Percentiles rank a stretch among this genome's conserved stretches.
Evolutionary conservation across 1,140 invertebrate species (phyloP).

Genomic region (Caenorhabditis inopinata): DNA sequence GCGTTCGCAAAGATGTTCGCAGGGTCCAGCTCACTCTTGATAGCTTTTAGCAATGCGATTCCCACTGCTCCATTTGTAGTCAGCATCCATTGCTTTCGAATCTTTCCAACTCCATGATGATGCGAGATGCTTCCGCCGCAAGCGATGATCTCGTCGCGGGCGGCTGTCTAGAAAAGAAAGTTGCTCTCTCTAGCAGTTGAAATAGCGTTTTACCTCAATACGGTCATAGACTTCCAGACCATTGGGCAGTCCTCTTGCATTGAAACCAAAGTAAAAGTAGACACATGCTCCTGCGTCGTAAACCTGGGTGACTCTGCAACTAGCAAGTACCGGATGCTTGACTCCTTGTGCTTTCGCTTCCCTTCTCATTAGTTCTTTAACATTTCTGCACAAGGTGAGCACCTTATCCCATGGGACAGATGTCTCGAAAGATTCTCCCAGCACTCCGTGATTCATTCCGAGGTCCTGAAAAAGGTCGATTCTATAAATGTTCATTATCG

Average conservation of each 20-base stretch:
- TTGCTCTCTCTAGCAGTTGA: too few relatives aligned
- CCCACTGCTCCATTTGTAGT: slow-evolving; percentile 80
- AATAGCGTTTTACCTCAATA: slow-evolving; percentile 70
- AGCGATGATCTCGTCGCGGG: slow-evolving; percentile 86
- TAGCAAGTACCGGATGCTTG: slow-evolving; percentile 68
- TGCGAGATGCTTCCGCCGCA: slow-evolving; percentile 89
- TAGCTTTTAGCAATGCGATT: slow-evolving; percentile 75
- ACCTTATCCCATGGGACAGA: slow-evolving; percentile 87
- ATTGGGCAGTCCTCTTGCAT: slow-evolving; percentile 73
- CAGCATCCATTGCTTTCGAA: slow-evolving; percentile 78
- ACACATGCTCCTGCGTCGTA: slow-evolving; percentile 95
- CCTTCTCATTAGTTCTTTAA: slow-evolving; percentile 77
- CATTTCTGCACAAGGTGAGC: slow-evolving; percentile 72
- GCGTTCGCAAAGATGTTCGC: slow-evolving; percentile 86
- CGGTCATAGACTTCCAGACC: slow-evolving; percentile 81
- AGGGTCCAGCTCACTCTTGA: slow-evolving; percentile 85
- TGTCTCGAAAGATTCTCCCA: slow-evolving; percentile 96
- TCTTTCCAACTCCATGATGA: slow-evolving; percentile 81
- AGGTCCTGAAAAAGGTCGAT: slow-evolving; percentile 75
- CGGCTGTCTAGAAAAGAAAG: slow-evolving; percentile 74
- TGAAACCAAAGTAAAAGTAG: slow-evolving; percentile 96
- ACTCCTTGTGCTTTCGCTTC: slow-evolving; percentile 74
- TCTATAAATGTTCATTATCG: not conserved
- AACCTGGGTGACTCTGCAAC: slow-evolving; percentile 84
- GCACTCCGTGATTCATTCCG: slow-evolving; percentile 81